These are phyloP conservation scores for Lithosia quadra DNA, from an alignment of 2,888 invertebrate species.

Conservation along the genomic window DNA sequence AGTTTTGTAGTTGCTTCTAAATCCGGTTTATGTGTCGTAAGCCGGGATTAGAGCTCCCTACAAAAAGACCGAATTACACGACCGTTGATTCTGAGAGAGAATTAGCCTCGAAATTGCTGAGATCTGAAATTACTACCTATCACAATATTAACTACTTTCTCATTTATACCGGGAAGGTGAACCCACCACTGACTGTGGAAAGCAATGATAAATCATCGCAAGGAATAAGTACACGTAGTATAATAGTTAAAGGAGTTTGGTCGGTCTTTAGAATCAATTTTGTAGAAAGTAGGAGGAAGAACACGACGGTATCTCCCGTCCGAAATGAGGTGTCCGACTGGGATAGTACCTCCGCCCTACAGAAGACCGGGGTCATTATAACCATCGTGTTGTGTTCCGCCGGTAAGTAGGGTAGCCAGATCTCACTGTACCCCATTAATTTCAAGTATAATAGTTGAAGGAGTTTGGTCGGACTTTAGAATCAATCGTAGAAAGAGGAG, in stretches of 20 bases:
- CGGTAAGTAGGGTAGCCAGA: too few relatives aligned
- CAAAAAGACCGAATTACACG: background rate
- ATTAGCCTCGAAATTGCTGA: background rate
- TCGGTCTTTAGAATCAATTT: too few relatives aligned
- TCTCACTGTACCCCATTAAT: too few relatives aligned
- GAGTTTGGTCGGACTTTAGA: too few relatives aligned
- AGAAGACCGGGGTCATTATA: too few relatives aligned
- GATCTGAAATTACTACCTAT: background rate
- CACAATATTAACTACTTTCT: background rate
- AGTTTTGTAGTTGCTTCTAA: constrained; percentile 16
- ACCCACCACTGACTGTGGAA: background rate
- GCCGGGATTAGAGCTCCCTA: constrained; percentile 21
- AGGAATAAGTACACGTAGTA: background rate
- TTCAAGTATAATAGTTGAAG: too few relatives aligned
- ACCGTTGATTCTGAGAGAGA: background rate
- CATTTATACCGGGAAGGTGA: background rate
- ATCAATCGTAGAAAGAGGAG: too few relatives aligned
- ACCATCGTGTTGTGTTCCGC: too few relatives aligned
- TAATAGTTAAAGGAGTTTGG: background rate
- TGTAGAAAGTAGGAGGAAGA: too few relatives aligned
- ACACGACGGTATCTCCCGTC: too few relatives aligned
- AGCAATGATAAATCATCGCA: background rate
- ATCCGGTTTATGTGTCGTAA: constrained; percentile 24
- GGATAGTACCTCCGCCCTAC: too few relatives aligned
- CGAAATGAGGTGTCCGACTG: too few relatives aligned